phyloP scores from a whole-genome alignment of 35 echinoderm and acorn worm genomes.

The Ophioderma brevispina region DNA sequence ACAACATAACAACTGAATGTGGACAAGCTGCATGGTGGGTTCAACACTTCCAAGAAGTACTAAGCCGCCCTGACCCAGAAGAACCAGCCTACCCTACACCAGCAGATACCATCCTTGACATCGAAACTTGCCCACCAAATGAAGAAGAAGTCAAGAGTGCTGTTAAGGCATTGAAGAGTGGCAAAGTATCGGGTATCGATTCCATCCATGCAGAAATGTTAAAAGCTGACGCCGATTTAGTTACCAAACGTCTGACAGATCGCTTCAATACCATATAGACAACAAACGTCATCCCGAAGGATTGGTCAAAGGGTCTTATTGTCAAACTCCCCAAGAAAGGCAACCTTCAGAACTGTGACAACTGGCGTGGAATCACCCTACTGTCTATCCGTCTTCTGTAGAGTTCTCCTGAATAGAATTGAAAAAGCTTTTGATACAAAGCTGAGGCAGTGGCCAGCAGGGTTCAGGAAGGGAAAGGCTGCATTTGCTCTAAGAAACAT shows the following conservation, averaged over 20 bases:
- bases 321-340: constrained; percentile 46
- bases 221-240: not conserved
- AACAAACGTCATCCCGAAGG: not conserved
- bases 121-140: not conserved
- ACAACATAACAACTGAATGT: not conserved
- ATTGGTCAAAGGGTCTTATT: constrained; percentile 18
- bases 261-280: not conserved
- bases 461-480: no score
- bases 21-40: not conserved
- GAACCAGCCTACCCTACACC: not conserved
- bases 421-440: not conserved
- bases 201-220: not conserved
- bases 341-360: constrained; percentile 27
- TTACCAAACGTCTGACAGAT: not conserved
- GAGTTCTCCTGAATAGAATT: not conserved
- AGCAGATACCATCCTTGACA: not conserved
- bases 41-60: constrained; percentile 1
- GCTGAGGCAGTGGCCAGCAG: not conserved
- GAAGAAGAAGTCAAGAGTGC: not conserved
- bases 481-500: not conserved
- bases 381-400: not conserved
- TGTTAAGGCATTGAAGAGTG: not conserved
- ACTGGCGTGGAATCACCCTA: constrained; percentile 32
- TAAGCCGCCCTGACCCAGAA: not conserved
- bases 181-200: constrained; percentile 12